Conservation (phyloP, 2,888 invertebrate genomes). For the Heliothis peltigera region DNA sequence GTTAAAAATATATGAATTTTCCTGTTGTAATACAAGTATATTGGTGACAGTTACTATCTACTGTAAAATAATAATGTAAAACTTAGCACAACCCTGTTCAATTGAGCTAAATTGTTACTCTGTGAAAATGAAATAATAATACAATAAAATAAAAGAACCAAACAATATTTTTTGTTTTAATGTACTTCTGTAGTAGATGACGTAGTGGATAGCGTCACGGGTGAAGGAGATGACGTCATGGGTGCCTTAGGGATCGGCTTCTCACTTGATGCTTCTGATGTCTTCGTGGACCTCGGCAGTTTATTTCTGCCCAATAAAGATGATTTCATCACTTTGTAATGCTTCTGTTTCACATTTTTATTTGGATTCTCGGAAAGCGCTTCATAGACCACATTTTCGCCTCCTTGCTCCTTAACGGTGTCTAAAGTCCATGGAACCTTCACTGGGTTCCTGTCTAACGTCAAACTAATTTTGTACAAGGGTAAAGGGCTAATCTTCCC, state of each 20-base stretch:
- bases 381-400: slow-evolving; percentile 4
- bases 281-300: not conserved
- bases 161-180: slow-evolving; percentile 42
- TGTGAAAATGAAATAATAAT: slow-evolving; percentile 27
- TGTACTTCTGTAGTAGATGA: slow-evolving; percentile 4
- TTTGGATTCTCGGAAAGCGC: slow-evolving; percentile 10
- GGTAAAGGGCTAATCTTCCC: slow-evolving; percentile 79
- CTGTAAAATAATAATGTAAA: slow-evolving; percentile 6
- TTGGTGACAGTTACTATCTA: not conserved
- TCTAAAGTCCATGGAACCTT: slow-evolving; percentile 81
- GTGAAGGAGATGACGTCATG: not conserved
- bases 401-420: not conserved
- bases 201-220: not conserved
- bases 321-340: slow-evolving; percentile 11
- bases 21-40: slow-evolving; percentile 2
- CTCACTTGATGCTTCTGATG: not conserved
- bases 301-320: not conserved
- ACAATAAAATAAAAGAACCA: slow-evolving; percentile 40
- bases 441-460: slow-evolving; percentile 79
- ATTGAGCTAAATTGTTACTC: slow-evolving; percentile 8
- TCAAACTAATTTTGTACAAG: slow-evolving; percentile 78
- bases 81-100: not conserved
- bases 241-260: not conserved
- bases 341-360: slow-evolving; percentile 3
- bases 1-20: slow-evolving; percentile 2